phyloP scores from a whole-genome alignment of 2,888 invertebrate genomes.

The Temnothorax unifasciatus region DNA sequence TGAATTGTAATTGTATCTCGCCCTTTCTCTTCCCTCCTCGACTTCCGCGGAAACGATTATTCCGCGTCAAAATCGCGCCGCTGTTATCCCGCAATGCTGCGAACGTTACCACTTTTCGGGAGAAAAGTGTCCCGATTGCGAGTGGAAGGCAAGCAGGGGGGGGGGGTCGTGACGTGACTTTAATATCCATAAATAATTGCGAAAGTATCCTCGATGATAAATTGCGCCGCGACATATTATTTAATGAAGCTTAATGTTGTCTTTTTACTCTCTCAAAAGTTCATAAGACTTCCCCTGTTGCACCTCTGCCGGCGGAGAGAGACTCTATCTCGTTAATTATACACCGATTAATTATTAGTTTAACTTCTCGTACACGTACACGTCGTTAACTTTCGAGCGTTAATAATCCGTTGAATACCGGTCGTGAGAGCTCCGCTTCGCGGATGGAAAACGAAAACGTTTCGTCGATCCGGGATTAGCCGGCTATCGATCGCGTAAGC shows the following conservation, averaged over 20 bases:
- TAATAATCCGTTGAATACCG: slow-evolving; percentile 31
- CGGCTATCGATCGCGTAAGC: slow-evolving; percentile 27
- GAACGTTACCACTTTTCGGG: neutral
- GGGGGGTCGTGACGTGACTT: neutral
- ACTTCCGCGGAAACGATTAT: slow-evolving; percentile 45
- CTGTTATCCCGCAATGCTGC: neutral
- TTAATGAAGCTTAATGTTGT: neutral
- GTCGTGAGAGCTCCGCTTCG: neutral
- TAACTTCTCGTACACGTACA: neutral
- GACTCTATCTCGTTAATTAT: neutral
- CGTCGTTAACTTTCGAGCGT: slow-evolving; percentile 26
- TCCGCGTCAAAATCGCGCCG: slow-evolving; percentile 41
- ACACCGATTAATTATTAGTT: slow-evolving; percentile 29
- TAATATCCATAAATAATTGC: slow-evolving; percentile 4
- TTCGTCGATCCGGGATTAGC: slow-evolving; percentile 42
- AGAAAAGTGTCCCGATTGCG: neutral
- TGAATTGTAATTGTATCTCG: slow-evolving; percentile 49
- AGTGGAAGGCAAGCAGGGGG: neutral
- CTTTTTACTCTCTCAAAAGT: neutral
- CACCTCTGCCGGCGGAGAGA: neutral
- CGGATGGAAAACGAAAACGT: slow-evolving; percentile 27
- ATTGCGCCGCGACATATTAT: neutral
- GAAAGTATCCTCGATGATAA: neutral
- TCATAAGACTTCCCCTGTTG: neutral
- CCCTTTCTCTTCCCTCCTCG: neutral